Evolutionary conservation across 2,797 vertebrate species (phyloP), one percentile per base, ranked within the genome.

Genomic region (Malurus splendens): DNA sequence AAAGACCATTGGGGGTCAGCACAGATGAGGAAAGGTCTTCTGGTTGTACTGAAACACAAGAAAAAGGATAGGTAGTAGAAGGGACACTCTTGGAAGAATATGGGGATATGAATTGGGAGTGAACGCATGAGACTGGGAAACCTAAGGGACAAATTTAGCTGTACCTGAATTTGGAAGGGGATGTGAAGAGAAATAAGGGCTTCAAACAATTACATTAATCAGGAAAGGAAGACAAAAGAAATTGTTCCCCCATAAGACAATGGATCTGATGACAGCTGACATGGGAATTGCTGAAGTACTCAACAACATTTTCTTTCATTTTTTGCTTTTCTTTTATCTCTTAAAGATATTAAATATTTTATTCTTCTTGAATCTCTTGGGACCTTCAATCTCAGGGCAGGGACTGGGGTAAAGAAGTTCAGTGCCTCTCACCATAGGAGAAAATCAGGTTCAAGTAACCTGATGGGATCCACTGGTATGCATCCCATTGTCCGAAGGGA

Each of bases 71-170:
- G 13, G 20, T 16, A 62, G 16, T 17, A n/a, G 19, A 56, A 62
- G 27, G 16, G 15, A 50, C 18, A 47, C 32, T 30, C 15, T 50
- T 36, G n/a, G 23, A 62, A 62, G 1, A 44, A 36, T 42, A 38
- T 14, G 6, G 2, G 8, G 15, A 24, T 32, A 15, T 23, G 10
- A 3, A 13, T 4, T 62, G 18, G 3, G 28, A 45, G 2, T 20
- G 5, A 22, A 67, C 17, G 7, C 12, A 38, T 50, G 27, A 32
- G 36, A 45, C 1, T 33, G 11, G 55, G 7, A 79, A 79, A 88
- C 7, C 9, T 56, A 33, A 68, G 18, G 20, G 61, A 56, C 11
- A 81, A 62, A 55, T 33, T 28, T 59, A 65, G 3, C 12, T 5
- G 1, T 19, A 78, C 38, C 3, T 44, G 41, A 70, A 56, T 60